Evolutionary conservation across 2,888 invertebrate species (phyloP).

Genomic region (Hofmannophila pseudospretella): DNA sequence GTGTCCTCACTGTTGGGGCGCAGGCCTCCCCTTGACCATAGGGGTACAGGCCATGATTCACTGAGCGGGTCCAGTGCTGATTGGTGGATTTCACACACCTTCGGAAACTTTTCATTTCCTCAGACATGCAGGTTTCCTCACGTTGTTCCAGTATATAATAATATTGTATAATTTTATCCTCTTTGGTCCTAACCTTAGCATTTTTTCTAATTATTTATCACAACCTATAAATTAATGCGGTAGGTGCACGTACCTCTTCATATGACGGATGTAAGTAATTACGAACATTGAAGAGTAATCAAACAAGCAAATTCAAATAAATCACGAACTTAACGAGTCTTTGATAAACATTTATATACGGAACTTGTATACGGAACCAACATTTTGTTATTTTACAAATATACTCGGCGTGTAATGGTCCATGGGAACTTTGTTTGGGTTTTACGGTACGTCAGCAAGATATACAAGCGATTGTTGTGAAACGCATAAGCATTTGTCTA

Average conservation of each 20-base stretch:
- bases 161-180: too few species aligned
- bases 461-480: slow-evolving; percentile 43
- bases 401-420: slow-evolving; percentile 68
- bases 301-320: slow-evolving; percentile 62
- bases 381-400: slow-evolving; percentile 70
- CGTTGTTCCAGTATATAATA: too few species aligned
- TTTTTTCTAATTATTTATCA: slow-evolving; percentile 4
- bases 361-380: slow-evolving; percentile 44
- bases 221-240: slow-evolving; percentile 13
- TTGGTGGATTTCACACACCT: too few species aligned
- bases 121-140: too few species aligned
- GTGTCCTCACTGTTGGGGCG: too few species aligned
- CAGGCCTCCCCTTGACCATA: too few species aligned
- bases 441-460: slow-evolving; percentile 52
- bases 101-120: too few species aligned
- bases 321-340: slow-evolving; percentile 64
- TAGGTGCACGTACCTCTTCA: slow-evolving; percentile 16
- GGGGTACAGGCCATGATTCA: too few species aligned
- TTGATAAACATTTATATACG: slow-evolving; percentile 61
- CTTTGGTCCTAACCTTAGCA: too few species aligned
- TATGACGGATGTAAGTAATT: neutral
- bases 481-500: slow-evolving; percentile 54
- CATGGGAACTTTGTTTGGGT: slow-evolving; percentile 56
- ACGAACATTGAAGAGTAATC: slow-evolving; percentile 45
- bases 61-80: too few species aligned